Percentiles rank a stretch among this genome's conserved stretches.
Conservation (phyloP, 2,888 invertebrate genomes). For the Orchesella flavescens region DNA sequence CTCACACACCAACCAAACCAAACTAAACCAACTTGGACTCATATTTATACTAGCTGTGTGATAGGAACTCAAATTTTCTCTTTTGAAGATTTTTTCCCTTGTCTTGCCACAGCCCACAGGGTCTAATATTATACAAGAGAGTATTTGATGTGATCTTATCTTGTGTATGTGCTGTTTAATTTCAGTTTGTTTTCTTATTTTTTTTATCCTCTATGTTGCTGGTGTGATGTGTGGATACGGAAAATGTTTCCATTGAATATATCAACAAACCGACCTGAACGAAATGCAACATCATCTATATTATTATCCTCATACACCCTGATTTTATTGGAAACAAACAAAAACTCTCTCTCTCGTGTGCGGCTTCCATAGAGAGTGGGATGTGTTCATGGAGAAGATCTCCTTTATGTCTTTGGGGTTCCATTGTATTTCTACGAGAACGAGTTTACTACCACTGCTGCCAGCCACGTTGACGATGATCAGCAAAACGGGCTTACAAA, state of each 20-base stretch:
- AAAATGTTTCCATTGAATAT: conserved; percentile 14
- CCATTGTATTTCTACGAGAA: conserved; percentile 77
- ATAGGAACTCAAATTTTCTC: background rate
- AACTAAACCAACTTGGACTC: too few relatives aligned
- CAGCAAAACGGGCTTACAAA: conserved; percentile 28
- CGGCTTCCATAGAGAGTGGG: conserved; percentile 85
- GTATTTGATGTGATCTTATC: too few relatives aligned
- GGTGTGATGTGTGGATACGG: conserved; percentile 12
- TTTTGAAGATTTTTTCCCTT: too few relatives aligned
- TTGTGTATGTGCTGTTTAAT: background rate
- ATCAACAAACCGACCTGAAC: conserved; percentile 22
- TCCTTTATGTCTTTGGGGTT: conserved; percentile 92
- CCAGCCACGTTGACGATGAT: conserved; percentile 43
- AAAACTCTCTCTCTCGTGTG: background rate
- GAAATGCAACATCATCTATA: conserved; percentile 4
- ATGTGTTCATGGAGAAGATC: conserved; percentile 92
- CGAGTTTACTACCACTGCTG: conserved; percentile 40
- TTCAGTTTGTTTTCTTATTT: background rate
- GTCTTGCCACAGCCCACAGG: too few relatives aligned
- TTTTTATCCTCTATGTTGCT: background rate
- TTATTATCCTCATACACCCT: background rate
- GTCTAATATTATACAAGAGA: too few relatives aligned
- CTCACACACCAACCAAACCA: too few relatives aligned
- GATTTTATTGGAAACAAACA: conserved; percentile 25
- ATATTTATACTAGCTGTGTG: background rate